Conservation (phyloP, 1,140 invertebrate species). For the Meloidogyne chitwoodi region DNA sequence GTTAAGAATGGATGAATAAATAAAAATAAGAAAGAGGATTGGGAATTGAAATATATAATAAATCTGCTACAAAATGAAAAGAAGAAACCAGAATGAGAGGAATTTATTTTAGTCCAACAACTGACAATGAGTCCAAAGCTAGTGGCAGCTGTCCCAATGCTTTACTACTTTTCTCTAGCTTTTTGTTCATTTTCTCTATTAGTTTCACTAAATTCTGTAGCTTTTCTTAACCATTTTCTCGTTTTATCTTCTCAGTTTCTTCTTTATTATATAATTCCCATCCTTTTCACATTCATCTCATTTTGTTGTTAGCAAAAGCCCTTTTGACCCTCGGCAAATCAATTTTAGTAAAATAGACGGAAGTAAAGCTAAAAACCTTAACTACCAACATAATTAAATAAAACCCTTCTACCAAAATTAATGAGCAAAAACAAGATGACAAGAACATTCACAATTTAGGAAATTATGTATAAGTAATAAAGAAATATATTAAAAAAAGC, state of each 20-base stretch:
- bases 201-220: neutral
- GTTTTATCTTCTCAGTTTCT: neutral
- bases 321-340: no score
- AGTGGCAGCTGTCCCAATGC: neutral
- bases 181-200: neutral
- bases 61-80: neutral
- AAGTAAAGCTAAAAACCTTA: no score
- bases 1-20: neutral
- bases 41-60: neutral
- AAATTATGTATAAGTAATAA: no score
- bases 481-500: no score
- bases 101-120: neutral
- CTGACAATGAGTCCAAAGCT: neutral
- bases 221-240: neutral
- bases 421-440: no score
- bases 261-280: no score
- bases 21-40: neutral
- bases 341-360: no score
- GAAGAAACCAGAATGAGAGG: neutral
- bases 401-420: no score
- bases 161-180: neutral
- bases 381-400: no score
- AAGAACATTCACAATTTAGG: no score
- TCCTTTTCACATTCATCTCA: no score
- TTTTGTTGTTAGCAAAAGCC: no score